Conservation (phyloP, 2,888 invertebrate genomes). For the Acanthoscelides obtectus region DNA sequence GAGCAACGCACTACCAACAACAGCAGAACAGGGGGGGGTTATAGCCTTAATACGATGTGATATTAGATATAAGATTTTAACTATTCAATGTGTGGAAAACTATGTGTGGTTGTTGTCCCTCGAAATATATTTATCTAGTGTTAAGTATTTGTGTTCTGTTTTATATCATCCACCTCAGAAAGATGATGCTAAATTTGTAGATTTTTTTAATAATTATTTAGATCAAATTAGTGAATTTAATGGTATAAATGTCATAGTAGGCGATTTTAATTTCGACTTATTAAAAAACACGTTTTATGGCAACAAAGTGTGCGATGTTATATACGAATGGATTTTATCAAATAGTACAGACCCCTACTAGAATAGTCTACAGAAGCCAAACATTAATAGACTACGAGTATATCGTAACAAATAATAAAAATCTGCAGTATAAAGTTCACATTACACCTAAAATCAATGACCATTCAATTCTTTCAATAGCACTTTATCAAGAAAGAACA, state of each 20-base stretch:
- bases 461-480: no score
- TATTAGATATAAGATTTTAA: neutral
- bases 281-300: neutral
- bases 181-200: neutral
- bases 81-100: constrained; percentile 5
- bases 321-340: constrained; percentile 3
- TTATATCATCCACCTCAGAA: constrained; percentile 5
- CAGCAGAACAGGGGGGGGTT: constrained; percentile 8
- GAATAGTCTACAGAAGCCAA: constrained; percentile 1
- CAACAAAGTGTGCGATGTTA: constrained; percentile 1
- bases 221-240: no score
- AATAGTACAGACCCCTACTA: constrained; percentile 5
- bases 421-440: neutral
- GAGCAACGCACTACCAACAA: constrained; percentile 7
- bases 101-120: constrained; percentile 2
- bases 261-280: no score
- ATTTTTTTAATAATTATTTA: constrained; percentile 6
- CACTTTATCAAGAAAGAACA: no score
- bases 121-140: neutral
- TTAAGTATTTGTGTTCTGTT: constrained; percentile 1
- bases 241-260: no score
- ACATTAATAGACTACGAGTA: neutral
- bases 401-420: no score
- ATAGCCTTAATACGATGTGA: constrained; percentile 6
- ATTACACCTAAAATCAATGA: no score